These are phyloP conservation scores for Phragmatobia fuliginosa DNA, from an alignment of 2,888 invertebrate genomes.

Conservation along the genomic window DNA sequence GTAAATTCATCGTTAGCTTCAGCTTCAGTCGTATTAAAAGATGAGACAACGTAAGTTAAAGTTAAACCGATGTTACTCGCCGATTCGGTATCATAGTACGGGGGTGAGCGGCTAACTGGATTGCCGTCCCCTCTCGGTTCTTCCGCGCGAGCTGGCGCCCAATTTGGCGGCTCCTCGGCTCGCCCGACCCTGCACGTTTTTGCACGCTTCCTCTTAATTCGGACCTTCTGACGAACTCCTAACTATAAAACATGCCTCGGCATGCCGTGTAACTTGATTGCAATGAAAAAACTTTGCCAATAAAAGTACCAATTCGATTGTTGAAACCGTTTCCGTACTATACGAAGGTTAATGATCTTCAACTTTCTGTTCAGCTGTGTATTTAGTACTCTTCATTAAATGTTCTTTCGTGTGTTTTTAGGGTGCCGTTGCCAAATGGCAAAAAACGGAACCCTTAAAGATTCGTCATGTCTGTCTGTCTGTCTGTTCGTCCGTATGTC, in stretches of 20 bases:
- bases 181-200: conserved; percentile 68
- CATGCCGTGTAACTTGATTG: conserved; percentile 49
- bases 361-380: conserved; percentile 43
- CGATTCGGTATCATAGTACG: conserved; percentile 50
- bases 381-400: conserved; percentile 47
- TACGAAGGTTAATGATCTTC: conserved; percentile 52
- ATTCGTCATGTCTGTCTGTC: no score
- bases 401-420: conserved; percentile 12
- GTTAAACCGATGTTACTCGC: conserved; percentile 54
- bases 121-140: conserved; percentile 60
- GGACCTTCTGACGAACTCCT: conserved; percentile 51
- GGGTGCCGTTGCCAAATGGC: no score
- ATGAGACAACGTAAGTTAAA: conserved; percentile 51
- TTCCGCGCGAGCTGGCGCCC: conserved; percentile 71
- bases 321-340: conserved; percentile 37
- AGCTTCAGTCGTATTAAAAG: conserved; percentile 49
- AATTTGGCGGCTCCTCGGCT: conserved; percentile 68
- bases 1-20: conserved; percentile 47
- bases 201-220: conserved; percentile 69
- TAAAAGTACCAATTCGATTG: conserved; percentile 55
- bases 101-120: conserved; percentile 64
- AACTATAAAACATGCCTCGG: conserved; percentile 54
- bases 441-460: no score
- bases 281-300: conserved; percentile 54
- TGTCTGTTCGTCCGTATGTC: no score